Evolutionary conservation across 2,888 invertebrate species (phyloP).

Genomic region (Cyclophora punctaria): DNA sequence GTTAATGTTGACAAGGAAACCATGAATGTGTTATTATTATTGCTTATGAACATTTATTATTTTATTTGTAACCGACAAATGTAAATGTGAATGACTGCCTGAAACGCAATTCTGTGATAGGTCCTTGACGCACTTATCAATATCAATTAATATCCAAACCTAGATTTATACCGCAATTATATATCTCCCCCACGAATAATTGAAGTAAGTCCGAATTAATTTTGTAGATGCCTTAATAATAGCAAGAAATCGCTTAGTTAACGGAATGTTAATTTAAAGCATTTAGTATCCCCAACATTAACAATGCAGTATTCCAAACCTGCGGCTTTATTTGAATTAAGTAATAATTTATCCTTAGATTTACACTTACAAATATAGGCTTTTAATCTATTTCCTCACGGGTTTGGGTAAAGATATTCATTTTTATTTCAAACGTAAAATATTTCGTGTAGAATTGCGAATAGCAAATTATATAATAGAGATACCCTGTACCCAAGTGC

Average conservation of each 20-base stretch:
- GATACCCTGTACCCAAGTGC: neutral
- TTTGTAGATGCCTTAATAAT: constrained; percentile 13
- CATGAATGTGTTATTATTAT: constrained; percentile 38
- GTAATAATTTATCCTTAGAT: too few species aligned
- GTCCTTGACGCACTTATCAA: constrained; percentile 8
- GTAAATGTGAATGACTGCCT: constrained; percentile 39
- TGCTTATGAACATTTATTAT: constrained; percentile 27
- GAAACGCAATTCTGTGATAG: constrained; percentile 18
- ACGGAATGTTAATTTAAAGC: too few species aligned
- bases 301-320: too few species aligned
- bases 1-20: constrained; percentile 26
- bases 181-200: constrained; percentile 4
- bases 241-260: constrained; percentile 3
- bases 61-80: constrained; percentile 22
- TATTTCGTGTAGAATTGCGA: too few species aligned
- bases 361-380: too few species aligned
- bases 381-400: too few species aligned
- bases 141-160: constrained; percentile 8
- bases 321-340: too few species aligned
- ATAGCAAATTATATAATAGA: neutral
- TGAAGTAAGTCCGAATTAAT: constrained; percentile 16
- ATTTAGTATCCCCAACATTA: too few species aligned
- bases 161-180: neutral
- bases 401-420: too few species aligned
- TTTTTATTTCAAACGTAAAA: neutral